Evolutionary conservation across 2,113 vertebrate genomes (phyloP), one percentile per base, ranked within the genome.

Genomic region (Rhagologus leucostigma): DNA sequence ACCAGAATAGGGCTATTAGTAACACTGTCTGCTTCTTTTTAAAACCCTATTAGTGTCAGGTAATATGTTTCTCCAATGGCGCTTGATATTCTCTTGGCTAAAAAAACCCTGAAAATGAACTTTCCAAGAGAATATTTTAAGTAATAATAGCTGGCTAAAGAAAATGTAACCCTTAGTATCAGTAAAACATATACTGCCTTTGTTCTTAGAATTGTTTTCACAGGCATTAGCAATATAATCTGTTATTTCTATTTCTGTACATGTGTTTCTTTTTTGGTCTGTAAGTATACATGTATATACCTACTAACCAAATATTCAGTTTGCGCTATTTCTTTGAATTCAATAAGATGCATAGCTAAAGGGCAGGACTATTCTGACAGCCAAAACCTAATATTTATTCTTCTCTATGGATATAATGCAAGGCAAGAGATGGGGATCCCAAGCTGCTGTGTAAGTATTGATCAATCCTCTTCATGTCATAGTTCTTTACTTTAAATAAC

Each of bases 1-100:
- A 62, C 95, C 97, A 97, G 97, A 97, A 96, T 89, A 97, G 62
- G 83, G 87, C 71, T 97, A 94, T 97, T 97, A 97, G 93, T 90
- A 92, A 97, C 95, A 93, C 85, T 71, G 76, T 57, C 94, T 90
- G 92, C 95, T 96, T 95, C 95, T 90, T 93, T 93, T 95, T 76
- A 95, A 96, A 97, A 97, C 93, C 88, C 89, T 92, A 47, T 97
- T 95, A 97, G 75, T 68, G 35, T 76, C 93, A 89, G 92, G 95
- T 95, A 97, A 96, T 96, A 92, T 90, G 88, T 96, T 98, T 98
- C 71, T 93, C 56, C 74, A 77, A n/a, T 69, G 84, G 56, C 0
- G 52, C 86, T 94, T 88, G 92, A 92, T 93, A 84, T 64, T 88
- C 74, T 47, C 76, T 96, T 59, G 39, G 62, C 68, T 87, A 68